Conservation (phyloP, 2,797 vertebrate species). For the Sebastes trivittatus region DNA sequence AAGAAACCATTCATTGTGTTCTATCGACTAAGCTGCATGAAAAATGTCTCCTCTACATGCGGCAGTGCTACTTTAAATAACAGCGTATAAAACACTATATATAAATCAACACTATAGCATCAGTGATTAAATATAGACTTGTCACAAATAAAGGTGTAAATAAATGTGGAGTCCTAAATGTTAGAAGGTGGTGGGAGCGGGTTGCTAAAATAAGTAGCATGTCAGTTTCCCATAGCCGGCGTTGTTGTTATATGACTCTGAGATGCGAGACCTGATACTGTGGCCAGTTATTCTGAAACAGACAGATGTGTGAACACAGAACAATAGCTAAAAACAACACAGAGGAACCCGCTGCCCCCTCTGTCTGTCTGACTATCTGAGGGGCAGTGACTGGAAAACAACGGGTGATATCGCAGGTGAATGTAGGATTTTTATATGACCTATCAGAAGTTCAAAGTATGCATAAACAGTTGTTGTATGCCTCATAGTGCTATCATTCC, state of each 20-base stretch:
- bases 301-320: conserved; percentile 66
- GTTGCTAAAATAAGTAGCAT: conserved; percentile 51
- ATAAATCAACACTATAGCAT: background rate
- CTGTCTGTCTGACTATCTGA: conserved; percentile 58
- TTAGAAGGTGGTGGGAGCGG: conserved; percentile 15
- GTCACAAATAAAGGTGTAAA: background rate
- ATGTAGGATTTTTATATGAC: background rate
- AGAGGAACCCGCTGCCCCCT: conserved; percentile 49
- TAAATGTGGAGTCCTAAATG: background rate
- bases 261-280: conserved; percentile 75
- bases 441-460: background rate
- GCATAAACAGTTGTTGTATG: background rate
- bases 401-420: background rate
- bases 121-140: conserved; percentile 18
- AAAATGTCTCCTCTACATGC: conserved; percentile 1
- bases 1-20: conserved; percentile 25
- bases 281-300: conserved; percentile 75
- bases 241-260: conserved; percentile 70
- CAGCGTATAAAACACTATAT: background rate
- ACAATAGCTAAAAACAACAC: conserved; percentile 73
- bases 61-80: background rate
- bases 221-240: conserved; percentile 66
- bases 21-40: background rate
- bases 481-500: background rate
- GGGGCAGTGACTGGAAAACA: conserved; percentile 51